Base-by-base conservation (phyloP, 37 sponge, comb jelly and placozoan species). In the Chondrosia reniformis region DNA sequence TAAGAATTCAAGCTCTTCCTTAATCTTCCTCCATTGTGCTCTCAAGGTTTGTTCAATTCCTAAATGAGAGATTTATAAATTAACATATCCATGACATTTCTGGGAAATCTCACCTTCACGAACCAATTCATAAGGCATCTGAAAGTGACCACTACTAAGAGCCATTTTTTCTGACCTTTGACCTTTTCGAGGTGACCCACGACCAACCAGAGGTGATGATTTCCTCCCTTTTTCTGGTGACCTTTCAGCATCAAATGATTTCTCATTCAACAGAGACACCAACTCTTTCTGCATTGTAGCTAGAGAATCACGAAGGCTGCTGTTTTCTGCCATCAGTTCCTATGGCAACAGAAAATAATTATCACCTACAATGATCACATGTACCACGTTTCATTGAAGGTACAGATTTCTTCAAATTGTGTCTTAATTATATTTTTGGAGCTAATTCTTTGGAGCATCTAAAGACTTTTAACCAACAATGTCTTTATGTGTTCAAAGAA, bases 71-170 rank as follows among this genome's bases (percentile, higher is more conserved):
- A n/a, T n/a, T n/a, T n/a, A n/a, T n/a, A n/a, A n/a, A n/a, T n/a
- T n/a, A n/a, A n/a, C n/a, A n/a, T n/a, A n/a, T n/a, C n/a, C n/a
- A n/a, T n/a, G n/a, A n/a, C n/a, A n/a, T n/a, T n/a, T n/a, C n/a
- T n/a, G n/a, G n/a, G n/a, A n/a, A n/a, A 12, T 28, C 84, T 69
- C 55, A 88, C 89, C 89, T 46, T 84, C 84, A 67, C 89, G 65
- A 30, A 88, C 89, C 28, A 88, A 46, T 37, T 74, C 84, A 79
- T 80, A 88, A 45, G 89, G 89, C 89, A 88, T 88, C 44, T 88
- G 84, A 55, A 83, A 88, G 75, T 88, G 84, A 12, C 84, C 89
- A 75, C 83, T 87, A 25, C 73, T 77, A 2, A 87, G 74, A 37
- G 56, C 45, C 49, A 33, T 54, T n/a, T 54, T 36, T 52, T 73